Evolutionary conservation across 2,113 vertebrate species (phyloP), one percentile per base, ranked within the genome.

Genomic region (Baryphthengus martii): DNA sequence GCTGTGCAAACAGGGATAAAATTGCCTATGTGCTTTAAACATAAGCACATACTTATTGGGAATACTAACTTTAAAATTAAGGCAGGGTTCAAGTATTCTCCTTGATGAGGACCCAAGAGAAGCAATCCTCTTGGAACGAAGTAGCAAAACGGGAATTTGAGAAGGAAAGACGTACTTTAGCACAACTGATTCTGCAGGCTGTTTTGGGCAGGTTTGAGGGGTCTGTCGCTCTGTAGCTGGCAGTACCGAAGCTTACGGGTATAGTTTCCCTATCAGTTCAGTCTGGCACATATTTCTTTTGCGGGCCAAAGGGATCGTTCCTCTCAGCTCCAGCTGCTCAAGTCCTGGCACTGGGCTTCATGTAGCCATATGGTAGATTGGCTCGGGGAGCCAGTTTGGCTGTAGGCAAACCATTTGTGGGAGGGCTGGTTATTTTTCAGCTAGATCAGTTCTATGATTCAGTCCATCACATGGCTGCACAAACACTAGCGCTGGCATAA

Each of bases 401-500:
- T 31, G 28, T 20, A 66, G 45, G 37, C 21, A 68, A n/a, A 49
- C n/a, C 67, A 14, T 76, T 83, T 44, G 49, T 62, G 75, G 62
- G n/a, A 93, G n/a, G 49, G n/a, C 3, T 5, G 11, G 66, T 73
- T 26, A 31, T 42, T 91, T 76, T 75, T 65, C 75, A 83, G 67
- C 79, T 45, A 8, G 28, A 83, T 62, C 21, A 42, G 49, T 31
- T 83, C 67, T 82, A 44, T 26, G 71, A 52, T 40, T 83, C 67
- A 85, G 76, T n/a, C 76, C 78, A 31, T 7, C 13, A 62, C 47
- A n/a, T 1, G 44, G 71, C 49, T 88, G 56, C 81, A 77, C 0
- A 0, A 70, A 58, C 59, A 6, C 26, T 42, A 29, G 26, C 0
- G 1, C 28, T 77, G 37, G 56, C 1, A 0, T 1, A 26, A 67